Conservation (phyloP, 2,888 invertebrate species). For the Ophion costatus region DNA sequence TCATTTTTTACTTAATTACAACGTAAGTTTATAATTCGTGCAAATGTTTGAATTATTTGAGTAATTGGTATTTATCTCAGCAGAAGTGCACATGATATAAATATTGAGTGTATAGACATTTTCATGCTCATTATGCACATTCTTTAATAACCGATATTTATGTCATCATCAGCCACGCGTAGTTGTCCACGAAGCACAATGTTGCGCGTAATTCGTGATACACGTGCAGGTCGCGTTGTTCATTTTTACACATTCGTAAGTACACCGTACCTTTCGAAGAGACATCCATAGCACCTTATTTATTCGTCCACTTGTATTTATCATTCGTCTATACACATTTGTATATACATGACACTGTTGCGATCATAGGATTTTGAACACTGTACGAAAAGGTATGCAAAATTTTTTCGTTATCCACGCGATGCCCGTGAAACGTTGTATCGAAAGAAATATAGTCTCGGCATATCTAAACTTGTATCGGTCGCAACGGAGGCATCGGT, state of each 20-base stretch:
- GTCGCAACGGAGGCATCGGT: conserved; percentile 63
- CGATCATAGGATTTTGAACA: neutral
- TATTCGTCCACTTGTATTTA: neutral
- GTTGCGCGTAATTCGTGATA: neutral
- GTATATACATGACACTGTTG: neutral
- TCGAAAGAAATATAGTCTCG: neutral
- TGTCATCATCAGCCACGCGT: neutral
- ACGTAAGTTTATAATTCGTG: too few relatives aligned
- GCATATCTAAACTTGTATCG: conserved; percentile 63
- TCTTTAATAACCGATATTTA: neutral
- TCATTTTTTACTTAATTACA: too few relatives aligned
- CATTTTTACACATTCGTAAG: too few relatives aligned
- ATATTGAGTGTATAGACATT: neutral
- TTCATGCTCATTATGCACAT: neutral
- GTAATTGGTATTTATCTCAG: too few relatives aligned
- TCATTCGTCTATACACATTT: neutral
- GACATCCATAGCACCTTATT: conserved; percentile 29
- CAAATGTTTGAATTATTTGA: too few relatives aligned
- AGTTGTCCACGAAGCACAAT: neutral
- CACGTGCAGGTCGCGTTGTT: neutral
- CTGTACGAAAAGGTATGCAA: neutral
- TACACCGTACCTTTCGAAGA: conserved; percentile 34
- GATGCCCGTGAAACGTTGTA: conserved; percentile 12
- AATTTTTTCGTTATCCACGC: neutral
- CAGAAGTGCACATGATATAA: too few relatives aligned